Evolutionary conservation across 2,113 vertebrate species (phyloP).

Genomic region (Urocolius indicus): DNA sequence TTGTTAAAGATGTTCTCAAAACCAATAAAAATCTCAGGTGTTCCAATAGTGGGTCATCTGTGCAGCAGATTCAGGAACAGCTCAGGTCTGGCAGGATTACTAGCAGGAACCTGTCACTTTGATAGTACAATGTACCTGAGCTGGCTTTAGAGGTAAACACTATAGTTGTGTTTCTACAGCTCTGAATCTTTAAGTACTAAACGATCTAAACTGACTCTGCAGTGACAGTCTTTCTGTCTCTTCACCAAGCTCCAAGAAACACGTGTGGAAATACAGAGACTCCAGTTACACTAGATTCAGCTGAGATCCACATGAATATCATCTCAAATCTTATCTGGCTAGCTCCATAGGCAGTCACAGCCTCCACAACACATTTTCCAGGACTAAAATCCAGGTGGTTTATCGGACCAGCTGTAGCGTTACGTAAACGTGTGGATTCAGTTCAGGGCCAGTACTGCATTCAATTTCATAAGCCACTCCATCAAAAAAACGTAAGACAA

Average conservation of each 20-base stretch:
- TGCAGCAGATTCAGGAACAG: not conserved
- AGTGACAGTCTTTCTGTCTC: not conserved
- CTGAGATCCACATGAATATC: not conserved
- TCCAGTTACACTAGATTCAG: not conserved
- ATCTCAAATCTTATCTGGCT: not conserved
- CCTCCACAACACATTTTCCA: not conserved
- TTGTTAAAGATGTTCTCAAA: fast-evolving
- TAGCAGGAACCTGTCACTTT: not conserved
- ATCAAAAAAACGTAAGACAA: not conserved
- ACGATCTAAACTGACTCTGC: not conserved
- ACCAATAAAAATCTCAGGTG: not conserved
- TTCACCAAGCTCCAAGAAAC: not conserved
- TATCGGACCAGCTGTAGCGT: not conserved
- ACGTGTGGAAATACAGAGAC: not conserved
- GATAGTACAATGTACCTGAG: not conserved
- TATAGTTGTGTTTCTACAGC: not conserved
- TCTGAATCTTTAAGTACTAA: not conserved
- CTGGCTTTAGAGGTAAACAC: not conserved
- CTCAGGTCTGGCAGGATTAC: not conserved
- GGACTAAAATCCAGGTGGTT: not conserved
- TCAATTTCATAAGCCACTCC: not conserved
- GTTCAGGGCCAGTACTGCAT: not conserved
- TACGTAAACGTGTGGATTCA: not conserved
- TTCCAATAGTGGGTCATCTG: not conserved
- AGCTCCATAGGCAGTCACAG: not conserved